Conservation (phyloP, 2,888 invertebrate species). For the Drosophila neutralis region DNA sequence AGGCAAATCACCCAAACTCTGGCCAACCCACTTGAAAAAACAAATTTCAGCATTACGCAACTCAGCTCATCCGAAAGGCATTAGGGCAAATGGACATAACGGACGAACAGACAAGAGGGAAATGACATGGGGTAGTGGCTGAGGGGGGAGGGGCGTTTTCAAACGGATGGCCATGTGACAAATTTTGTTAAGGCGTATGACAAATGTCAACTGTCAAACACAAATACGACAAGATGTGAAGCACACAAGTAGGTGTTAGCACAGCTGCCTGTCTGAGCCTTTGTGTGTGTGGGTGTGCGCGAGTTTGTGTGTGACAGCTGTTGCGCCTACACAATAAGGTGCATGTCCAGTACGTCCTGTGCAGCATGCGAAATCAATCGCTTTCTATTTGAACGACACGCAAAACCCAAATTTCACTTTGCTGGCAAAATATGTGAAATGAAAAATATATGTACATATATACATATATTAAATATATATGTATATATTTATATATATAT, state of each 20-base stretch:
- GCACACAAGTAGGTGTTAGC: constrained; percentile 48
- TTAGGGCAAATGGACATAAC: constrained; percentile 39
- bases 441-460: neutral
- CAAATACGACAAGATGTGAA: constrained; percentile 61
- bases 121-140: neutral
- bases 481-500: neutral
- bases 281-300: constrained; percentile 1
- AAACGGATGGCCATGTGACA: constrained; percentile 62
- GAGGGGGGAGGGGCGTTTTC: neutral
- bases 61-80: constrained; percentile 62
- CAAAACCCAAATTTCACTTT: constrained; percentile 9
- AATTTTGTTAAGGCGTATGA: constrained; percentile 78
- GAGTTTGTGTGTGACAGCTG: constrained; percentile 56
- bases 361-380: constrained; percentile 61
- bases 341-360: constrained; percentile 33
- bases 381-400: neutral
- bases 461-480: neutral
- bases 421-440: neutral
- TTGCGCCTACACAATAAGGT: constrained; percentile 55
- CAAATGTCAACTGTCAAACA: constrained; percentile 80
- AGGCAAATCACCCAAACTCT: constrained; percentile 21
- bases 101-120: constrained; percentile 1
- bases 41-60: constrained; percentile 36
- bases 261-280: constrained; percentile 8
- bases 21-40: constrained; percentile 4